Conservation (phyloP, 2,888 invertebrate species). For the Cerastoderma edule region DNA sequence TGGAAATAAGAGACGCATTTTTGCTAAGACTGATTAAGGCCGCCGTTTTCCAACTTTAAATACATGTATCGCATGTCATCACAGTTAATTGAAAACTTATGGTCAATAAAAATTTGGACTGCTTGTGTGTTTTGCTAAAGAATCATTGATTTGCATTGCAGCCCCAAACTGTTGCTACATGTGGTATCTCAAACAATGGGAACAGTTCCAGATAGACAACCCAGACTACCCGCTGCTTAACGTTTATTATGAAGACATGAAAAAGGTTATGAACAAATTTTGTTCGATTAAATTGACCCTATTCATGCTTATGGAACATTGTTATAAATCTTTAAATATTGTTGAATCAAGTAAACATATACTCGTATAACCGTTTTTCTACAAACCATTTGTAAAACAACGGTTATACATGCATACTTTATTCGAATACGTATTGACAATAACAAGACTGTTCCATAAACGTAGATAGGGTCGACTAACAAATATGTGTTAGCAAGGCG, state of each 20-base stretch:
- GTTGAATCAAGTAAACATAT: neutral
- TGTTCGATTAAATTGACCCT: neutral
- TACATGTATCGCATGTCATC: neutral
- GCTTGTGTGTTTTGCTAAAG: neutral
- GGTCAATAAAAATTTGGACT: neutral
- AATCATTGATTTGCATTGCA: constrained; percentile 3
- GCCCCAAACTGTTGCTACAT: neutral
- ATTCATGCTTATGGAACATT: neutral
- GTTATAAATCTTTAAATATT: neutral
- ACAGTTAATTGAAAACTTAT: neutral
- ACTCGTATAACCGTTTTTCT: neutral
- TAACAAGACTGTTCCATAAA: too few relatives aligned
- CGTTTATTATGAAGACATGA: constrained; percentile 13
- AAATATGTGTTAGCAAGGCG: too few relatives aligned
- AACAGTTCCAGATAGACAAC: constrained; percentile 5
- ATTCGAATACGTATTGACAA: neutral
- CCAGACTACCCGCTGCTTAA: constrained; percentile 7
- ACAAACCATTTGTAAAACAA: neutral
- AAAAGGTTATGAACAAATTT: constrained; percentile 2
- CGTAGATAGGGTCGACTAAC: too few relatives aligned
- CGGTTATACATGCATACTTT: neutral
- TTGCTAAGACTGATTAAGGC: neutral
- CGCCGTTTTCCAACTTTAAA: neutral
- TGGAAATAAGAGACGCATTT: neutral
- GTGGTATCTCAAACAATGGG: constrained; percentile 8